Percentiles rank a stretch among this genome's conserved stretches.
Evolutionary conservation across 2,888 invertebrate genomes (phyloP).

Genomic region (Vannuccia rotundouncinata): DNA sequence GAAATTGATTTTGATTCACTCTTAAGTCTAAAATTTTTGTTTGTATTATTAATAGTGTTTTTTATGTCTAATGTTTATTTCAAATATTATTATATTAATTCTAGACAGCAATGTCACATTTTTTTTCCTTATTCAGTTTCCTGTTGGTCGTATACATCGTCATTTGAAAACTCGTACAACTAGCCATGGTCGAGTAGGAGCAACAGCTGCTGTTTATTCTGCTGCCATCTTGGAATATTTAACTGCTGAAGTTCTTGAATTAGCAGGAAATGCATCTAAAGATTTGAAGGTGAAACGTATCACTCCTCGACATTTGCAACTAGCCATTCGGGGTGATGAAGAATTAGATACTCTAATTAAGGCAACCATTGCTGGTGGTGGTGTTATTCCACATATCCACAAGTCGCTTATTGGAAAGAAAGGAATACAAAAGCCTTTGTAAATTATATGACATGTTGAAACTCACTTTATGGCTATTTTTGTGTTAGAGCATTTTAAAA

Average conservation of each 20-base stretch:
- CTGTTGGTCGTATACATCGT: conserved; percentile 40
- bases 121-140: conserved; percentile 39
- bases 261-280: conserved; percentile 98
- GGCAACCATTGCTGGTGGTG: conserved; percentile 99
- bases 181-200: conserved; percentile 97
- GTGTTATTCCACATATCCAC: conserved; percentile 67
- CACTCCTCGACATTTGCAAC: conserved; percentile 95
- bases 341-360: conserved; percentile 98
- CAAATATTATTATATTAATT: too few species aligned
- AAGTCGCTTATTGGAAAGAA: conserved; percentile 40
- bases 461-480: too few species aligned
- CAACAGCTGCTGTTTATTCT: conserved; percentile 97
- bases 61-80: too few species aligned
- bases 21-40: too few species aligned
- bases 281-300: conserved; percentile 99
- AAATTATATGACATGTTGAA: too few species aligned
- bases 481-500: too few species aligned
- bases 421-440: conserved; percentile 25
- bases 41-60: too few species aligned
- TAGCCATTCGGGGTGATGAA: conserved; percentile 98
- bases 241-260: conserved; percentile 96
- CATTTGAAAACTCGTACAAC: conserved; percentile 90
- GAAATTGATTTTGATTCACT: too few species aligned
- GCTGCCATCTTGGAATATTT: conserved; percentile 99
- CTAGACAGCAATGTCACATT: too few species aligned